Base-by-base conservation (phyloP, 2,888 invertebrate species). In the Dusona sp. region DNA sequence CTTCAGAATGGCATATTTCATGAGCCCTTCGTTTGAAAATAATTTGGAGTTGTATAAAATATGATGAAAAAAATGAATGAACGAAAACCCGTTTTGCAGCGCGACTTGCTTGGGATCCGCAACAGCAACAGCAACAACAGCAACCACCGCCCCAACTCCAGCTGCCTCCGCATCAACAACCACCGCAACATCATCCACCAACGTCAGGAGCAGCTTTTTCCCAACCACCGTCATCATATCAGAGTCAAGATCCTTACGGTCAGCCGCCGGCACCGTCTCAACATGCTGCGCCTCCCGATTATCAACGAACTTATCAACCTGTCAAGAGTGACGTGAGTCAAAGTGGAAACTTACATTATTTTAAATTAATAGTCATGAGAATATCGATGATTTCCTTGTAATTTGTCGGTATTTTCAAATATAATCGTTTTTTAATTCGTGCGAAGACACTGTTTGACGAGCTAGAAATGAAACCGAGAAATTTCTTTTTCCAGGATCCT, bases 291-390 rank as follows among this genome's bases (percentile, higher is more conserved):
- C 38, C 89, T 16, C 91, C 90, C 29, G 90, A 92, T 38, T 92
- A 91, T 84, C 91, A 91, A 25, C 91, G 90, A 45, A 91, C 87
- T 86, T 92, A 90, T 88, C 90, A 91, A 61, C 91, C 91, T 64
- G 90, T 90, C 68, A 93, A 93, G 75, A 93, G 90, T 85, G 94
- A 94, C 78, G 94, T 94, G 88, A 89, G 91, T 87, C 88, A 1
- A 3, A 83, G 38, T 1, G 48, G 36, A 72, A n/a, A 29, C 29
- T 61, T 29, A 29, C 11, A 2, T 22, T 1, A 57, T 57, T 57
- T 57, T 25, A 11, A 48, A 19, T 4, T 11, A 48, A 3, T 19
- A 1, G 4, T 48, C 3, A 25, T 64, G n/a, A n/a, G n/a, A n/a
- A n/a, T n/a, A n/a, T n/a, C n/a, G n/a, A n/a, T n/a, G 25, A 25